Evolutionary conservation across 2,113 vertebrate genomes (phyloP).

Genomic region (Ciconia maguari): DNA sequence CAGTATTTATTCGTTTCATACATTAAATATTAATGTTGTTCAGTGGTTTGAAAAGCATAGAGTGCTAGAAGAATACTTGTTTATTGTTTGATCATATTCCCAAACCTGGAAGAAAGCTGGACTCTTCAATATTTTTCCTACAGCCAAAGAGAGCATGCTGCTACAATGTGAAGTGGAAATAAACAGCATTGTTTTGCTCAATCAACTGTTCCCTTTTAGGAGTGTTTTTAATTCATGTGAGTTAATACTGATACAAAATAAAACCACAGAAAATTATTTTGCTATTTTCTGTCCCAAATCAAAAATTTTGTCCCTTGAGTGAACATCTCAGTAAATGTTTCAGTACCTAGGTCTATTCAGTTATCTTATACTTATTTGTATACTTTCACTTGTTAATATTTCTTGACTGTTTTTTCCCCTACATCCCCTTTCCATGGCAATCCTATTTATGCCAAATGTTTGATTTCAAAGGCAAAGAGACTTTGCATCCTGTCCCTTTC

Average conservation of each 20-base stretch:
- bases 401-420: not conserved
- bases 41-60: not conserved
- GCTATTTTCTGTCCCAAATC: not conserved
- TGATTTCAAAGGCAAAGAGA: not conserved
- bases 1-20: not conserved
- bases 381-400: not conserved
- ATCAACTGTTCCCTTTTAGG: not conserved
- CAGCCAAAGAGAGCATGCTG: not conserved
- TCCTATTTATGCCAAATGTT: not conserved
- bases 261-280: not conserved
- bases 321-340: not conserved
- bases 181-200: not conserved
- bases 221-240: not conserved
- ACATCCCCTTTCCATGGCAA: not conserved
- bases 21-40: not conserved
- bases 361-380: not conserved
- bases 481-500: not conserved
- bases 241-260: not conserved
- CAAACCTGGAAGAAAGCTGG: not conserved
- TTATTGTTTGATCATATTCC: not conserved
- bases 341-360: not conserved
- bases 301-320: not conserved
- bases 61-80: not conserved
- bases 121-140: constrained; percentile 7
- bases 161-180: not conserved